Evolutionary conservation across 2,888 invertebrate genomes (phyloP), one percentile per base, ranked within the genome.

Genomic region (Actias luna): DNA sequence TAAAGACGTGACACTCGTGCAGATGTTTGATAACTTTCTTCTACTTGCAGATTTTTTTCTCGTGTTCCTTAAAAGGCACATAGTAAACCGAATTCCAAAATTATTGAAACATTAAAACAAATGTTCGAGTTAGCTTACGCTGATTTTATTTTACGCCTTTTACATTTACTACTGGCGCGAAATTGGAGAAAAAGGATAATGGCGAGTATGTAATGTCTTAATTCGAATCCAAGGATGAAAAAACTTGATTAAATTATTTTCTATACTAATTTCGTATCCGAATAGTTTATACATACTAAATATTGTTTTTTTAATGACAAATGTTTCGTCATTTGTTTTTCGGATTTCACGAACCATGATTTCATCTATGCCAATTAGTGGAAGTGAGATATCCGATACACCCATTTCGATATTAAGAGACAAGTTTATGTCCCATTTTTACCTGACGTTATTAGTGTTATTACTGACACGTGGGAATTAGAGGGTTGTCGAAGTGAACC

Each of bases 1-100:
- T 91, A 89, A 86, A 91, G 90, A 92, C 91, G 91, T 92, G 91
- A 91, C 89, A 89, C 81, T 88, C 85, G 83, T 92, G 87, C 89
- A 92, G 89, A 92, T 91, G 89, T 84, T 88, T 88, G 88, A 89
- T 92, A 91, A 88, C 84, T 87, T 88, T 88, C n/a, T n/a, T n/a
- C 89, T 89, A 88, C 88, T 86, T 85, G 82, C 79, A 84, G 88
- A 85, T 89, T 84, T 85, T 29, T n/a, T 82, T 76, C 86, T 82
- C 84, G 79, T 71, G 78, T 80, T 89, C 87, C 89, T 90, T 91
- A 90, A 88, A 87, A 88, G 84, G 78, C 80, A 84, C 81, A 74
- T 85, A 25, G 22, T 25, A 87, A 87, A 89, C 89, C 87, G 89
- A 89, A 89, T 80, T 72, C 78, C 77, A 82, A 83, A 84, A 83